These are phyloP conservation scores for Phragmatobia fuliginosa DNA, from an alignment of 2,888 invertebrate species.

Conservation along the genomic window DNA sequence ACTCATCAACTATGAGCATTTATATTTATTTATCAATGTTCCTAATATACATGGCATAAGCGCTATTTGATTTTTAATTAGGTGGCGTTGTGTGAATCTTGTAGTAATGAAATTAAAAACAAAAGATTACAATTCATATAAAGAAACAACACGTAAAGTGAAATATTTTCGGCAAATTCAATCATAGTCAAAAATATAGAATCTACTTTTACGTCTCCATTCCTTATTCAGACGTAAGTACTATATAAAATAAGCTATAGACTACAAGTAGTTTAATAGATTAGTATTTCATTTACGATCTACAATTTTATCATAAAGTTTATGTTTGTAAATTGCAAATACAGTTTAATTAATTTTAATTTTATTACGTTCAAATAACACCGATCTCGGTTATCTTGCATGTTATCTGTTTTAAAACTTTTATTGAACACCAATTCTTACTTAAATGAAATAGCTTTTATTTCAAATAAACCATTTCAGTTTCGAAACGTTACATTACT, in stretches of 20 bases:
- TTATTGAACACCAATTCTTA: neutral
- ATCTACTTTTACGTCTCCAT: neutral
- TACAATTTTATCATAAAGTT: constrained; percentile 12
- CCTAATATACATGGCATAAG: no score
- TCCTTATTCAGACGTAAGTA: neutral
- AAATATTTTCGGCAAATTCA: no score
- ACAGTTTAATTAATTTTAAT: constrained; percentile 7
- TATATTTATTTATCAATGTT: no score
- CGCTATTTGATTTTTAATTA: no score
- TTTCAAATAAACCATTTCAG: no score
- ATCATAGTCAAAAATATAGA: neutral
- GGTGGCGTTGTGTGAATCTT: no score
- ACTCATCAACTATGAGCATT: no score
- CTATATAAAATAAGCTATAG: neutral
- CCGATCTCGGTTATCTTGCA: constrained; percentile 6
- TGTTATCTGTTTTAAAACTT: neutral
- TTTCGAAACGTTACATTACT: no score
- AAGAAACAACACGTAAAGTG: no score
- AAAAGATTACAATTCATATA: no score
- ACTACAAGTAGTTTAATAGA: neutral
- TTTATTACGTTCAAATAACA: constrained; percentile 6
- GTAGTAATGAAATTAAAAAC: no score
- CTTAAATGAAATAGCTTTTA: no score
- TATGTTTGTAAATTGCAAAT: constrained; percentile 12
- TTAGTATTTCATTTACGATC: constrained; percentile 5